Evolutionary conservation across 2,888 invertebrate species (phyloP), one percentile per base, ranked within the genome.

Genomic region (Calliopum simillimum): DNA sequence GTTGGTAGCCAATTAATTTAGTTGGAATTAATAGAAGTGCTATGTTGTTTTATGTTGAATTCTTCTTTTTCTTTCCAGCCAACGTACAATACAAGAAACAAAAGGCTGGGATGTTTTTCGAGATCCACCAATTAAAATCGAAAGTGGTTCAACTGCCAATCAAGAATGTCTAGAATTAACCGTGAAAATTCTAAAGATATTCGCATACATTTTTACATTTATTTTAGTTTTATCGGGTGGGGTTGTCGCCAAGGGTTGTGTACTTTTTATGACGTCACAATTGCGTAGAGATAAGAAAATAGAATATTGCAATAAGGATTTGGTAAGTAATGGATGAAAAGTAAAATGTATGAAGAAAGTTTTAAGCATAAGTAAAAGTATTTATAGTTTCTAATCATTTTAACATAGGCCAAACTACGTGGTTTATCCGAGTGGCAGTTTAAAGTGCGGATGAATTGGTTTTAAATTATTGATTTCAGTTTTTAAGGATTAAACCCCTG

Each of bases 51-150:
- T 8, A 33, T 33, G 33, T 6, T 33, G 33, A 8, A 33, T 33
- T 33, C 8, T 33, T 33, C 14, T 62, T 68, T 64, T 72, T 72
- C 25, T 63, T 79, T 76, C 0, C 72, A 94, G 94, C 84, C 93
- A 93, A 87, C 89, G 94, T 82, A 94, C 94, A 73, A 91, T 94
- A 79, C 92, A 92, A 82, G 95, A 94, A 86, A 94, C 94, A 79
- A 95, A 95, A 92, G 94, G 93, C 91, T 98, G 98, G 98, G 97
- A 98, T 90, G 96, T 97, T 71, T 98, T 98, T 88, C 89, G 96
- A 82, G 93, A 96, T 86, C 93, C 96, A 78, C 97, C 97, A 12
- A 92, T 92, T 79, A 94, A 95, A 87, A 91, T 92, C 87, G 94
- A 95, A 87, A 93, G 93, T 77, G 94, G 95, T 75, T 95, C 95